phyloP scores from a whole-genome alignment of 2,113 vertebrate species.

The Monarcha castaneiventris region DNA sequence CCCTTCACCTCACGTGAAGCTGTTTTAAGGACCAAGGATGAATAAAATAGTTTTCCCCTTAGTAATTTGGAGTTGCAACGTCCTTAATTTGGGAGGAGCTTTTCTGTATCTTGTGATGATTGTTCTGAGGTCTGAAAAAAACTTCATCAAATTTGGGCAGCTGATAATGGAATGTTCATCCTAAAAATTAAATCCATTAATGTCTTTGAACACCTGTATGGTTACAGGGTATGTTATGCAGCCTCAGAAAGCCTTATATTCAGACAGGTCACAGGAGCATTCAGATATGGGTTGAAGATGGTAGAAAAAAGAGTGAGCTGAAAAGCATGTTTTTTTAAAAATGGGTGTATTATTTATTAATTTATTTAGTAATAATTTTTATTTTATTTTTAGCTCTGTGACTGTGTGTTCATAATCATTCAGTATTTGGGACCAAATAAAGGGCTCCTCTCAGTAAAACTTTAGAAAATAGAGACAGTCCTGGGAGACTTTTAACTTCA shows the following conservation, averaged over 20 bases:
- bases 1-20: not conserved
- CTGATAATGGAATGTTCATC: not conserved
- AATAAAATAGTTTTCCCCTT: not conserved
- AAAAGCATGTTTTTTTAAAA: not conserved
- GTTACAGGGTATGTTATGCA: not conserved
- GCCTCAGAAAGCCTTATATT: not conserved
- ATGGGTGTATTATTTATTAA: not conserved
- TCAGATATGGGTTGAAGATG: not conserved
- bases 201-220: not conserved
- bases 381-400: not conserved
- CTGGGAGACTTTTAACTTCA: not conserved
- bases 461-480: not conserved
- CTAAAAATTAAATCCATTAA: not conserved
- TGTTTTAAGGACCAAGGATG: not conserved
- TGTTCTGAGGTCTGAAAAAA: not conserved
- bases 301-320: not conserved
- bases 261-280: not conserved
- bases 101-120: not conserved
- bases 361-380: not conserved
- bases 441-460: not conserved
- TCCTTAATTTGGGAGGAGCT: not conserved
- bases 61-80: not conserved
- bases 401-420: not conserved
- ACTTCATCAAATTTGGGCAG: not conserved
- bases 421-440: not conserved